These are phyloP conservation scores for Phaonia tiefii DNA, from an alignment of 2,888 invertebrate genomes.

Conservation along the genomic window DNA sequence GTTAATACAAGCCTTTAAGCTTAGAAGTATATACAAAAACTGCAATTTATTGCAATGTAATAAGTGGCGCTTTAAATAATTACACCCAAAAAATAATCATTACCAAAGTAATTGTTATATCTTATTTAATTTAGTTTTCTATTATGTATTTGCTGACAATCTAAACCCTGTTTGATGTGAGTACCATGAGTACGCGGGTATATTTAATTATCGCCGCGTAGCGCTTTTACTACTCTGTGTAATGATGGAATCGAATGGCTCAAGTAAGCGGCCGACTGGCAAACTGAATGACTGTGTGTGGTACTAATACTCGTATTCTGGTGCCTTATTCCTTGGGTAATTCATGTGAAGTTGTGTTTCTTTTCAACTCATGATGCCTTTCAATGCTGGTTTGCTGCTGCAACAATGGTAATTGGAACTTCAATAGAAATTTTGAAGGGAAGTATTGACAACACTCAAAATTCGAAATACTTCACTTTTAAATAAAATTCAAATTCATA, in stretches of 20 bases:
- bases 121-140: slow-evolving; percentile 34
- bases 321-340: not conserved
- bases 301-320: not conserved
- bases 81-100: no score
- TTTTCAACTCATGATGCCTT: slow-evolving; percentile 8
- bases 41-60: no score
- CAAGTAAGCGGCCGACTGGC: not conserved
- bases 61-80: no score
- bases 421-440: slow-evolving; percentile 12
- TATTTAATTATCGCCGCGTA: slow-evolving; percentile 31
- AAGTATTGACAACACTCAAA: not conserved
- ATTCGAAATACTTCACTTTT: no score
- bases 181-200: not conserved
- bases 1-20: no score
- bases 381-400: not conserved
- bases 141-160: slow-evolving; percentile 1
- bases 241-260: slow-evolving; percentile 26
- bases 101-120: no score
- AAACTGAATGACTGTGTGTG: slow-evolving; percentile 28
- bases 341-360: slow-evolving; percentile 58
- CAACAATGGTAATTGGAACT: slow-evolving; percentile 20
- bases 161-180: slow-evolving; percentile 9
- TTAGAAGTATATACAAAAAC: no score
- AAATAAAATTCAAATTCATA: no score
- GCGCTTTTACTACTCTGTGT: not conserved